These are phyloP conservation scores for Dendropsophus ebraccatus DNA, from an alignment of 2,113 vertebrate species.

Conservation along the genomic window DNA sequence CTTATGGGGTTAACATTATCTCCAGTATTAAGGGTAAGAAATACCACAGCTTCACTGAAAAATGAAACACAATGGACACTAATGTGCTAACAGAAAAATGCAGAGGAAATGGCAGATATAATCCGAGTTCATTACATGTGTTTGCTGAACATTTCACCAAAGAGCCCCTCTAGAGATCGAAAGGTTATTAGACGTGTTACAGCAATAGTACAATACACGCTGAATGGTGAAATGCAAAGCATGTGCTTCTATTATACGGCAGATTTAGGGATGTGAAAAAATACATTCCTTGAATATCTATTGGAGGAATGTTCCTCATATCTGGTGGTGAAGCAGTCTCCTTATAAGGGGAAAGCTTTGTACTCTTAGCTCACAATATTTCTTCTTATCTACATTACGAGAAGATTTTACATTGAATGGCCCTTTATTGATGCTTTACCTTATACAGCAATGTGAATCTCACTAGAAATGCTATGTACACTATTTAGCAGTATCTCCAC, in stretches of 20 bases:
- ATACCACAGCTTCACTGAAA: background rate
- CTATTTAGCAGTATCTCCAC: background rate
- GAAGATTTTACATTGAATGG: constrained; percentile 43
- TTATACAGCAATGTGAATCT: constrained; percentile 38
- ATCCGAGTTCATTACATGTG: background rate
- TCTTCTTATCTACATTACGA: constrained; percentile 47
- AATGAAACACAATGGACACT: background rate
- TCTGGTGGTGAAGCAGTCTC: constrained; percentile 27
- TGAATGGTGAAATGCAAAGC: constrained; percentile 11
- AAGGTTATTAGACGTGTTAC: background rate
- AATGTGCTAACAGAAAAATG: background rate
- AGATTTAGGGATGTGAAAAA: constrained; percentile 19
- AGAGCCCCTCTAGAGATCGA: background rate
- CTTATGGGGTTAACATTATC: background rate
- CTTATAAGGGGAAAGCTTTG: constrained; percentile 51
- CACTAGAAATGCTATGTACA: background rate
- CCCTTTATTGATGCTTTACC: background rate
- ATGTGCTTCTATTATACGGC: background rate
- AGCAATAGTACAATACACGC: background rate
- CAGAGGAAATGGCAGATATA: background rate
- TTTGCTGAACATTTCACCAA: background rate
- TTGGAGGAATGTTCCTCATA: constrained; percentile 42
- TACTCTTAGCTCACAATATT: constrained; percentile 34
- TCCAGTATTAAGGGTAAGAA: background rate
- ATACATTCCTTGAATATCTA: constrained; percentile 47